Conservation (phyloP, 1,140 invertebrate species). For the Platorchestia sp. region DNA sequence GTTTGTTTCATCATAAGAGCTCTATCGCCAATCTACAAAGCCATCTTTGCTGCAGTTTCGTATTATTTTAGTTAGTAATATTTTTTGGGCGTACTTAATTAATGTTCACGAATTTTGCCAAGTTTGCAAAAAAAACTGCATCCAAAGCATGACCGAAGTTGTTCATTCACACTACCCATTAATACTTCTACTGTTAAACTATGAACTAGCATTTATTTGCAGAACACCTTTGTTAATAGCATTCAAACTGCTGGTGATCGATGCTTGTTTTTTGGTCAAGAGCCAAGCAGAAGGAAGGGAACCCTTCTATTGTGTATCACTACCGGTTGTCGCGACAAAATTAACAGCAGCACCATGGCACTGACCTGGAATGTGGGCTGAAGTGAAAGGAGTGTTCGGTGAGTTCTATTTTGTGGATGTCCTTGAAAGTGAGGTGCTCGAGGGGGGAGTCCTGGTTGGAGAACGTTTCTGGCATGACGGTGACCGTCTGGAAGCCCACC, state of each 20-base stretch:
- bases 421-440: background rate
- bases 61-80: too few species aligned
- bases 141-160: too few species aligned
- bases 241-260: background rate
- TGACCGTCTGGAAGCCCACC: background rate
- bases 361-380: slow-evolving; percentile 31
- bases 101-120: too few species aligned
- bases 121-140: too few species aligned
- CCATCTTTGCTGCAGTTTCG: too few species aligned
- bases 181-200: too few species aligned
- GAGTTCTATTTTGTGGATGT: background rate
- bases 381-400: background rate
- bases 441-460: slow-evolving; percentile 13
- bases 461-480: slow-evolving; percentile 27
- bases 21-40: too few species aligned
- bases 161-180: too few species aligned
- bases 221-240: background rate
- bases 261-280: background rate
- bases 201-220: too few species aligned
- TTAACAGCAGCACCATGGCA: background rate
- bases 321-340: background rate
- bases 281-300: background rate
- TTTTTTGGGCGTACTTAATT: too few species aligned
- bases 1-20: too few species aligned
- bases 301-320: background rate